Evolutionary conservation across 2,797 vertebrate genomes (phyloP).

Genomic region (Oreonectes daqikongensis): DNA sequence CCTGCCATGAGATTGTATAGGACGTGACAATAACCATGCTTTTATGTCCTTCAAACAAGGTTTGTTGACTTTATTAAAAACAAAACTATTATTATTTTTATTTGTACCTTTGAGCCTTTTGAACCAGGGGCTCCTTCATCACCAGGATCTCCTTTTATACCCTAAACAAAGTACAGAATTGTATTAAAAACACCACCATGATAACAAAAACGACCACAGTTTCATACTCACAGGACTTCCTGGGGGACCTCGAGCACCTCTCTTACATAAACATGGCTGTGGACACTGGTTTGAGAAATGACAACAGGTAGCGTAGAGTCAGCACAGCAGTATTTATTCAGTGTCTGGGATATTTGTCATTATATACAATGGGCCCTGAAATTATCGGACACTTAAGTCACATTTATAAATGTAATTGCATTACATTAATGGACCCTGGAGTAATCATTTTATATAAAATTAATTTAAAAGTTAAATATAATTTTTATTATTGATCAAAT

Average conservation of each 20-base stretch:
- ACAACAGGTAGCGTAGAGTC: neutral
- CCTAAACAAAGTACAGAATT: conserved; percentile 61
- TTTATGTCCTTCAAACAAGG: neutral
- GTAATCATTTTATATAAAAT: too few species aligned
- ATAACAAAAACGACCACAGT: neutral
- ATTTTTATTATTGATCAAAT: too few species aligned
- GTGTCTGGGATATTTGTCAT: neutral
- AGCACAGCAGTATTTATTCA: neutral
- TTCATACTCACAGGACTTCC: conserved; percentile 82
- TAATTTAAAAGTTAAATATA: too few species aligned
- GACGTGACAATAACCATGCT: too few species aligned
- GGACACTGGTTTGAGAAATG: conserved; percentile 75
- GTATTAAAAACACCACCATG: neutral
- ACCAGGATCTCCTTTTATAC: conserved; percentile 74
- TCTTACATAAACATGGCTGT: conserved; percentile 79
- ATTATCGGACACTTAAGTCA: neutral
- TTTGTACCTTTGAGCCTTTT: conserved; percentile 70
- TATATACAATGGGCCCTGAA: neutral
- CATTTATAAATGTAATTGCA: neutral
- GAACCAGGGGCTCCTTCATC: conserved; percentile 64
- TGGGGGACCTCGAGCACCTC: conserved; percentile 77
- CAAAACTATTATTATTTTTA: too few species aligned
- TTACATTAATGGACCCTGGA: too few species aligned
- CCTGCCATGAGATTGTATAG: too few species aligned
- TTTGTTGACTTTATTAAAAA: too few species aligned